Percentiles rank a stretch among this genome's conserved stretches.
These are phyloP conservation scores for fruit fly (Drosophila melanogaster) DNA, from an alignment of 1,140 invertebrate species.

Conservation along the genomic window DNA sequence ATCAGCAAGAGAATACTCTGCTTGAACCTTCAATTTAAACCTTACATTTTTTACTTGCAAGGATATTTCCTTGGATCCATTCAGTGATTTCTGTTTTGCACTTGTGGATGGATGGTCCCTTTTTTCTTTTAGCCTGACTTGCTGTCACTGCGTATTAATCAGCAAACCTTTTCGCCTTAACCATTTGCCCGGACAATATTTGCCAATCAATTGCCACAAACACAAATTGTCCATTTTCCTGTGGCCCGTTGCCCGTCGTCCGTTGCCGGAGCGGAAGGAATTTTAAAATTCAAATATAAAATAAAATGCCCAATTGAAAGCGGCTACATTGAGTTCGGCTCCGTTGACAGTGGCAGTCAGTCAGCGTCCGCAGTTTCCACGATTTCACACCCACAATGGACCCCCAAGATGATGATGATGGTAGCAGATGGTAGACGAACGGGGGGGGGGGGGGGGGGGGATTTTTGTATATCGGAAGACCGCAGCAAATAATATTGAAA, in stretches of 20 bases:
- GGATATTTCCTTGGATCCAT: background rate
- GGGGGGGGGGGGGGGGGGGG: constrained; percentile 12
- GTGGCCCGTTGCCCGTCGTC: constrained; percentile 53
- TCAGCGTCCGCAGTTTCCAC: constrained; percentile 40
- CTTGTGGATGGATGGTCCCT: constrained; percentile 2
- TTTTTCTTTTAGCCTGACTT: constrained; percentile 38
- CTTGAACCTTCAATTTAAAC: background rate
- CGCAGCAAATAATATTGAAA: constrained; percentile 82
- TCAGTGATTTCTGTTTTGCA: background rate
- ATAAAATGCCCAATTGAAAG: constrained; percentile 84
- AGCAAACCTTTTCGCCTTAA: constrained; percentile 70
- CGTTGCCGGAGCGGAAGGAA: constrained; percentile 78
- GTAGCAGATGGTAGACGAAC: constrained; percentile 34
- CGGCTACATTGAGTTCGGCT: constrained; percentile 68
- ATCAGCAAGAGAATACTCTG: too few relatives aligned
- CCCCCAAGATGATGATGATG: constrained; percentile 63
- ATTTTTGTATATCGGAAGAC: constrained; percentile 58
- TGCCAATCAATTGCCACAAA: constrained; percentile 84
- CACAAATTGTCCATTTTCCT: constrained; percentile 84
- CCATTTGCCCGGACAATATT: constrained; percentile 79
- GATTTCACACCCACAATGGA: constrained; percentile 62
- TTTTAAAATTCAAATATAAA: constrained; percentile 84
- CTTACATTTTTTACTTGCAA: background rate
- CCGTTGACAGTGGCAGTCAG: constrained; percentile 41
- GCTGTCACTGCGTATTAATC: constrained; percentile 75